phyloP scores from a whole-genome alignment of 1,140 invertebrate genomes.

The Popillia japonica region DNA sequence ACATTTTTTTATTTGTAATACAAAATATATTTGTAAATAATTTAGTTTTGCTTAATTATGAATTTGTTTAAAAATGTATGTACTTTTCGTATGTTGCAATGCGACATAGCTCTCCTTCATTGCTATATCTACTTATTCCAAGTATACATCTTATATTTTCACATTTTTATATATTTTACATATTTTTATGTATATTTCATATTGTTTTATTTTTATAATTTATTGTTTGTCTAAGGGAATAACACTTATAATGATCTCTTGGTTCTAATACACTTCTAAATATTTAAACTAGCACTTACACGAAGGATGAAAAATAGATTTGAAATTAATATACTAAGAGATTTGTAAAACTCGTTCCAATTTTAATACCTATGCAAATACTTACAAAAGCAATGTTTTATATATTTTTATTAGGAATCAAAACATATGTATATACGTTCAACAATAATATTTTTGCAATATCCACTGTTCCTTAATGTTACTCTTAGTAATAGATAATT shows the following conservation, averaged over 20 bases:
- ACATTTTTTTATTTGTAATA: slow-evolving; percentile 26
- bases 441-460: slow-evolving; percentile 8
- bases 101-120: slow-evolving; percentile 6
- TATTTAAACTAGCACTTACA: slow-evolving; percentile 32
- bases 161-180: neutral
- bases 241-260: slow-evolving; percentile 34
- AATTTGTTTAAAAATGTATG: slow-evolving; percentile 35
- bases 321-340: slow-evolving; percentile 14
- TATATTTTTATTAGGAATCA: neutral
- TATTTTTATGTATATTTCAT: slow-evolving; percentile 33
- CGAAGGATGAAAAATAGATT: slow-evolving; percentile 17
- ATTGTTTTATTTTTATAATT: slow-evolving; percentile 35
- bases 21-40: slow-evolving; percentile 35
- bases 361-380: neutral
- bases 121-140: slow-evolving; percentile 28
- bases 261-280: slow-evolving; percentile 35
- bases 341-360: neutral
- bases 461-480: slow-evolving; percentile 5
- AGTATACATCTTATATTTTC: slow-evolving; percentile 12
- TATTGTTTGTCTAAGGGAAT: slow-evolving; percentile 34
- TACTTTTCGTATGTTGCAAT: slow-evolving; percentile 36
- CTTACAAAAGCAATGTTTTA: neutral
- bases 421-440: neutral
- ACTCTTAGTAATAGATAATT: neutral
- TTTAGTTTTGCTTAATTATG: slow-evolving; percentile 16